Base-by-base conservation (phyloP, 2,888 invertebrate genomes). In the Phanerotoma sp. region DNA sequence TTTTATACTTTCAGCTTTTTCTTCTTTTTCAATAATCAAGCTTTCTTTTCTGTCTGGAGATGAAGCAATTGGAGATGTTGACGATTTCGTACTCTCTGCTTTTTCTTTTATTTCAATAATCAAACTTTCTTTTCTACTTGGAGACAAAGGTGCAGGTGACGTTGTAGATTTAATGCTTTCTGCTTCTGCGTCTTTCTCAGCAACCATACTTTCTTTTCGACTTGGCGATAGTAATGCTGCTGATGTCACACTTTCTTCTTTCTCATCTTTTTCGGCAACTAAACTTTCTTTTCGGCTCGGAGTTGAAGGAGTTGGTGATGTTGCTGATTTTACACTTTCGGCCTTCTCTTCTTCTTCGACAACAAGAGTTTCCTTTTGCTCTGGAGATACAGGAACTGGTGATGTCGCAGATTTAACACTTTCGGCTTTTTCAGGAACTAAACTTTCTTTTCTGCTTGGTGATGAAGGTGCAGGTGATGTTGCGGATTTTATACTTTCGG, bases 91-190 rank as follows among this genome's bases (percentile, higher is more conserved):
- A 4, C 37, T 16, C 15, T 28, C 15, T 48, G 21, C 21, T 13
- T 22, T 20, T 32, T 45, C 54, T 13, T 40, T 25, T 51, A 53
- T 51, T n/a, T 51, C 54, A 40, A 32, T 48, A 25, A 35, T 21
- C 4, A 62, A 32, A 22, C 63, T 33, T 32, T 30, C 53, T 11
- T 30, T 37, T 7, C 38, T 3, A 25, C 33, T 22, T 15, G 35
- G 13, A 13, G 35, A 44, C 28, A 33, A 13, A 5, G 18, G 32
- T 44, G 16, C 7, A 22, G 28, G 6, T 28, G 42, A 35, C 25
- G 16, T 18, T 32, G 11, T n/a, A n/a, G 33, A 35, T 13, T 35
- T 35, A n/a, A 15, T n/a, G 13, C 33, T 35, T 7, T 25, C 25
- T 6, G 25, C 25, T 46, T 15, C 30, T 35, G 28, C 38, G 44